Base-by-base conservation (phyloP, 2,113 vertebrate species). In the Sinocyclocheilus anophthalmus region DNA sequence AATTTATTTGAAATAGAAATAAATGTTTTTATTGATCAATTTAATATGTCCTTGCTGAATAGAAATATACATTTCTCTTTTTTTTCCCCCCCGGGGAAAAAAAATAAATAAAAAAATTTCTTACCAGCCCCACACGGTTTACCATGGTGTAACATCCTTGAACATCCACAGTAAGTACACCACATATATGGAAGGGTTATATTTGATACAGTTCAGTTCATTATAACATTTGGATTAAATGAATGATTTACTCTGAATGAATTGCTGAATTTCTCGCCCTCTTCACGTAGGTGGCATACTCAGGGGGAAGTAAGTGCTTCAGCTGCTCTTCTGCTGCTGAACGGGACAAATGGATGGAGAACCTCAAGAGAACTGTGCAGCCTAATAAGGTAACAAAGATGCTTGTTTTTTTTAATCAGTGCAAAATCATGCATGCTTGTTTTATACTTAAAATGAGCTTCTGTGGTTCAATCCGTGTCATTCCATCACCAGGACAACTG, bases 331-430 rank as follows among this genome's bases (percentile, higher is more conserved):
- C 98, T 0, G 96, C 96, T 14, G 96, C 97, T n/a, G 98, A 99
- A 92, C 96, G 98, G 93, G 98, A 99, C 94, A 97, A 96, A 92
- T 99, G 98, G 98, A 99, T 99, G 96, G 98, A 99, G 92, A 99
- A 99, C 93, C 95, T 99, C 88, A 94, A 96, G 72, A 95, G 97
- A 80, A 97, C 96, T 1, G 95, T 98, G 72, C 98, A 99, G 85
- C 98, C 98, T 3, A 99, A 97, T 94, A 99, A 99, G 97, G 98
- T 99, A 81, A 26, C 11, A 10, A 50, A 55, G 20, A 65, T 53
- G 30, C 30, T 53, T 6, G 26, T 73, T 83, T 83, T 9, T 26
- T 50, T 0, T 42, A 5, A 45, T 53, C 3, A 5, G 11, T 20
- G 33, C 30, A 9, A 30, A 53, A 76, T 9, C 75, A 26, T 33